These are phyloP conservation scores for Phragmatobia fuliginosa DNA, from an alignment of 2,888 invertebrate genomes.

Conservation along the genomic window DNA sequence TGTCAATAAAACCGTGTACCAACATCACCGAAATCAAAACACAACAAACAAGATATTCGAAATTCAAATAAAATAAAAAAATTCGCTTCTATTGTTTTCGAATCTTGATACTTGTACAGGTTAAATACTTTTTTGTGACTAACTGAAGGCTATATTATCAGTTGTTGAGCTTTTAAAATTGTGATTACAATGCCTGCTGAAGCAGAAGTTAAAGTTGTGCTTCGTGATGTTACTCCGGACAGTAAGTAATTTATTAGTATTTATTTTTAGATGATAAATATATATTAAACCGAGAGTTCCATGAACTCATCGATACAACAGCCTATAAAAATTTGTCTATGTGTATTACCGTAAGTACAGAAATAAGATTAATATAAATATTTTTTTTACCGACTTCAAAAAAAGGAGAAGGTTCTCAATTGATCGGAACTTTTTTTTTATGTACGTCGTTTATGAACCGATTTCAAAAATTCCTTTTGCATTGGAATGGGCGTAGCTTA, in stretches of 20 bases:
- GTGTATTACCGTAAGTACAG: no score
- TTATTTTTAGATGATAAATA: background rate
- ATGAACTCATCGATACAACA: background rate
- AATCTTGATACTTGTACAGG: constrained; percentile 29
- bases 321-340: background rate
- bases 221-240: constrained; percentile 78
- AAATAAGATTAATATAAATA: no score
- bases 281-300: background rate
- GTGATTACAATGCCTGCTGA: constrained; percentile 76
- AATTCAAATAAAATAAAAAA: constrained; percentile 22
- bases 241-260: constrained; percentile 65
- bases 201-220: constrained; percentile 69
- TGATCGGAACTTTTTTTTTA: no score
- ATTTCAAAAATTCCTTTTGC: no score
- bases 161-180: constrained; percentile 39
- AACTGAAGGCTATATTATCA: constrained; percentile 21
- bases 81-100: constrained; percentile 29
- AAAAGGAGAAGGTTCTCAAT: no score
- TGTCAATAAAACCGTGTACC: constrained; percentile 14
- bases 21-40: constrained; percentile 40
- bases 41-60: constrained; percentile 52
- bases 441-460: no score
- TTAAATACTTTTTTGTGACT: constrained; percentile 15
- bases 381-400: no score
- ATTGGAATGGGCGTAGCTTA: no score